A percentile compares a stretch with the other conserved stretches of the same genome.
phyloP scores from a whole-genome alignment of 2,888 invertebrate species.

The Monochamus alternatus region DNA sequence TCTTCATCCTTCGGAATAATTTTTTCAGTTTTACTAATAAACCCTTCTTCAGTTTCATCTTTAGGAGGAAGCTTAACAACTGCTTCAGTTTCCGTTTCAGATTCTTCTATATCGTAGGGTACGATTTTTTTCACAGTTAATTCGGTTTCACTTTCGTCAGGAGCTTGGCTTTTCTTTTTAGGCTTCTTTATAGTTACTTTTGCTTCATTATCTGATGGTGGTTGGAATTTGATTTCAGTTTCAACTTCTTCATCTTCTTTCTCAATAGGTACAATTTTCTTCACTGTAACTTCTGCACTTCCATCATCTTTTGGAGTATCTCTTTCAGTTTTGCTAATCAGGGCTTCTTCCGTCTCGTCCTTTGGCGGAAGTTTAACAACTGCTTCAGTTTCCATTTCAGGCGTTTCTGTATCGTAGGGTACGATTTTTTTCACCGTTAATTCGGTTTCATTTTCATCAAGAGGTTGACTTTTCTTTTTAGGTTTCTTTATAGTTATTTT shows the following conservation, averaged over 20 bases:
- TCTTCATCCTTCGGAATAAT: constrained; percentile 44
- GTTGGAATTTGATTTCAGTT: constrained; percentile 70
- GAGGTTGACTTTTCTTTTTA: constrained; percentile 55
- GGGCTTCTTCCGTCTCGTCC: constrained; percentile 46
- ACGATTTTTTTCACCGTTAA: constrained; percentile 58
- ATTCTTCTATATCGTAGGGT: constrained; percentile 50
- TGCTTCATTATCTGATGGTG: constrained; percentile 69
- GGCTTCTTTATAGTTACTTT: constrained; percentile 55
- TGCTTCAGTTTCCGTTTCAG: constrained; percentile 43
- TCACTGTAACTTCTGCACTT: constrained; percentile 58
- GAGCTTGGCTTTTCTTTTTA: constrained; percentile 55
- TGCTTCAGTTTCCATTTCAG: constrained; percentile 43
- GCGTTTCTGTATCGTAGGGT: constrained; percentile 50
- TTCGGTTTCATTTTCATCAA: constrained; percentile 62
- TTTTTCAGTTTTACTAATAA: constrained; percentile 55
- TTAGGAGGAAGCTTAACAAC: constrained; percentile 68
- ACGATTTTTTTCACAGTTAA: constrained; percentile 58
- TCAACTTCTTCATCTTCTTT: constrained; percentile 75
- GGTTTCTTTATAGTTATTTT: constrained; percentile 55
- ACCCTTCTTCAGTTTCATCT: constrained; percentile 61
- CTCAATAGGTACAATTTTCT: constrained; percentile 63
- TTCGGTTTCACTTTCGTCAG: constrained; percentile 62
- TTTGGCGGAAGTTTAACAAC: constrained; percentile 64
- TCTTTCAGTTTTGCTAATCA: constrained; percentile 51
- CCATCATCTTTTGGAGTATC: constrained; percentile 59